Base-by-base conservation (phyloP, 2,797 vertebrate species). In the Alca torda region DNA sequence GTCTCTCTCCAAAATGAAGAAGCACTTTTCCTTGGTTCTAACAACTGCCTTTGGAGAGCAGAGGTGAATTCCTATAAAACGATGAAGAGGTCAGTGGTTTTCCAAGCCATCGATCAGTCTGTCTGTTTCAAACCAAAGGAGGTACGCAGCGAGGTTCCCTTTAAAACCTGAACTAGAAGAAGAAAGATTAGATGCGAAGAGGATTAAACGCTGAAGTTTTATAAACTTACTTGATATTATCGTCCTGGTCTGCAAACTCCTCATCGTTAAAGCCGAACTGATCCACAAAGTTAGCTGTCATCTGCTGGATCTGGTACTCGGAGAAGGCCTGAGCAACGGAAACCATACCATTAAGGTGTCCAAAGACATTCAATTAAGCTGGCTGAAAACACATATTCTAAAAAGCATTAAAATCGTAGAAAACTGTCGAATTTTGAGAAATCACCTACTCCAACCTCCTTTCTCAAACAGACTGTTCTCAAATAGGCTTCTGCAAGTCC, bases 301-400 rank as follows among this genome's bases (percentile, higher is more conserved):
- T 99, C 98, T 99, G 99, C 93, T 99, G 99, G 97, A 99, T 99
- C 98, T 99, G 99, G 98, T 99, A 99, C 97, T 99, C 99, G 0
- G 99, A 99, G 98, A 99, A 99, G 15, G 99, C 99, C 99, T 99
- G 97, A 39, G n/a, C 79, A 43, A 68, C 1, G 4, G 25, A 86
- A 33, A 21, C 51, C 46, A 21, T 5, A 4, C 39, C 37, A 5
- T 1, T 2, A 13, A 23, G 13, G 35, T 13, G 54, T 4, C 15
- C 87, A 31, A 4, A 30, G 61, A 39, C 5, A 39, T 0, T 6
- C 50, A 6, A 2, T 2, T 25, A 15, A 35, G 68, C 37, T 25
- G 24, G 16, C 23, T 8, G 60, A 31, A 56, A 45, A 51, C 13
- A 21, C 24, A 4, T 14, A 3, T 24, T 31, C 61, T n/a, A 6